Percentiles rank a stretch among this genome's conserved stretches.
Evolutionary conservation across 2,113 vertebrate species (phyloP).

Genomic region (Dendrocopos noguchii): DNA sequence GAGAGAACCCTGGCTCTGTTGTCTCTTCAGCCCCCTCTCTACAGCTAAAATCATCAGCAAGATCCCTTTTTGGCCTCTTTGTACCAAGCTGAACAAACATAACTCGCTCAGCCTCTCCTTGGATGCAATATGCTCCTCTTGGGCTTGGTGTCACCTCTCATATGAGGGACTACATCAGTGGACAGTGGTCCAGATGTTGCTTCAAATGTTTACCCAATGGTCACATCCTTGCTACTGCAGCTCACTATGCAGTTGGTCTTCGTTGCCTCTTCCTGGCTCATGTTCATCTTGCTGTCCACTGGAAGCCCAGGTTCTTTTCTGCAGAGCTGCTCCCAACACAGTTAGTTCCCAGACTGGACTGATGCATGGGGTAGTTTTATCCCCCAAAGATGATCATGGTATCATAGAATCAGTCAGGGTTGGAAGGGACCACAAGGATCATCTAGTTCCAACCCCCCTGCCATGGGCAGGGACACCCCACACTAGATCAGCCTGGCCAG

Average conservation of each 20-base stretch:
- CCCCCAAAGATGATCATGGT: not conserved
- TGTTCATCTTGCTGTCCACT: not conserved
- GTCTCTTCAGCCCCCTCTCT: not conserved
- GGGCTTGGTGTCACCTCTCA: not conserved
- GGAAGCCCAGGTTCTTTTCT: not conserved
- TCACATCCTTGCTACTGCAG: not conserved
- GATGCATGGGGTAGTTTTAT: not conserved
- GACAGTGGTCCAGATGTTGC: not conserved
- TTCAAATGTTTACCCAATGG: not conserved
- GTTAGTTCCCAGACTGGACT: not conserved
- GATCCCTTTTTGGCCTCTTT: not conserved
- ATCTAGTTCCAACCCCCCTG: too few relatives aligned
- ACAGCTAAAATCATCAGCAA: not conserved
- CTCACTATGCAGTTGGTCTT: not conserved
- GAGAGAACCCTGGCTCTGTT: not conserved
- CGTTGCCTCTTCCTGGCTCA: not conserved
- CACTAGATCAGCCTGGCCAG: too few relatives aligned
- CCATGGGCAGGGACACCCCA: too few relatives aligned
- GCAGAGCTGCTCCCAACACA: not conserved
- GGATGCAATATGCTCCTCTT: not conserved
- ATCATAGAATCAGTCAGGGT: too few relatives aligned
- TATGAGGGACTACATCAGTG: not conserved
- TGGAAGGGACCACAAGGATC: too few relatives aligned
- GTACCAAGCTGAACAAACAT: not conserved
- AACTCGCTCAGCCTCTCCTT: not conserved